Evolutionary conservation across 2,888 invertebrate genomes (phyloP), one percentile per base, ranked within the genome.

Genomic region (Abrostola triplasia): DNA sequence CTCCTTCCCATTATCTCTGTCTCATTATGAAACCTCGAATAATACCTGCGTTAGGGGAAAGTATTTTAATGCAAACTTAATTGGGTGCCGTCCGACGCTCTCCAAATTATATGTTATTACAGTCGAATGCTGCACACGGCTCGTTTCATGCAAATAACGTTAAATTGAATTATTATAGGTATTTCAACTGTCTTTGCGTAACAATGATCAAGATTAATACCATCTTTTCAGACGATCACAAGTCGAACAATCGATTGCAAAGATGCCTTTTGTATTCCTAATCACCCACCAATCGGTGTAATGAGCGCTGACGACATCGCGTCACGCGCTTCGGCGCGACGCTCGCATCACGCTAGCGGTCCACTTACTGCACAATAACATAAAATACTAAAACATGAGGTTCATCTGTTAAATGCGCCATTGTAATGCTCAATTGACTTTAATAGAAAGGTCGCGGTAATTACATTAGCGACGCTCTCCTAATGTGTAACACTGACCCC

Each of bases 381-480:
- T 71, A 73, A 72, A 77, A 64, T 50, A 47, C 54, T 81, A 74
- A 62, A 74, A 70, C 63, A 57, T 50, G 58, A 63, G 57, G 52
- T 42, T 53, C 66, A 70, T 66, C 54, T 50, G 58, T 60, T 71
- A 65, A 72, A 76, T 64, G 61, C 64, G 64, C 57, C 68, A 55
- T 66, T 70, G 69, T 71, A 62, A 64, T 55, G 55, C 71, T 80
- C 83, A 92, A 90, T 92, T 92, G 91, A 90, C 88, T 87, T 84
- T 87, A 91, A 91, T 92, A 85, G 86, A 91, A 89, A 92, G 92
- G 91, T 92, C 92, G 87, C 79, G 67, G 70, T 92, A 90, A 91
- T 92, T 89, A 84, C 84, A 90, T 92, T 91, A 92, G 84, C 88
- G 82, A 62, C 73, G 82, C 76, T 80, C 82, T 84, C 62, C 83